Evolutionary conservation across 2,888 invertebrate genomes (phyloP), one percentile per base, ranked within the genome.

Genomic region (Heliconius cydno): DNA sequence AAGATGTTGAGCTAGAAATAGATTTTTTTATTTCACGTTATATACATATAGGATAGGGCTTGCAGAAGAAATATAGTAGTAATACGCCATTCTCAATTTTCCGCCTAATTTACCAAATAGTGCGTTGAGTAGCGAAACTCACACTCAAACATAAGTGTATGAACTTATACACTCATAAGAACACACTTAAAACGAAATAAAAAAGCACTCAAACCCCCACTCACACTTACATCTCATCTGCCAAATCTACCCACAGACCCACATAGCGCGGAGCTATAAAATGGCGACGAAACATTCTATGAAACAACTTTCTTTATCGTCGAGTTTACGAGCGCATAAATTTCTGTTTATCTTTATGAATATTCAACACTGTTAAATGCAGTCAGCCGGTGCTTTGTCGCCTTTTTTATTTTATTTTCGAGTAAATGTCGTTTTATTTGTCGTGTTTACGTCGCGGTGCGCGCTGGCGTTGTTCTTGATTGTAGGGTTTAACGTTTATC

Each of bases 311-410:
- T 90, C 90, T 91, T 90, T 91, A 90, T 91, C 90, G 81, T 82
- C 68, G 86, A 85, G 87, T 92, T 92, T 92, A 92, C 89, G 92
- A 90, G 88, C 86, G 84, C 88, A 91, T 92, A 92, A 92, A 92
- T 93, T 91, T 86, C 13, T 86, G 87, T 92, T 92, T 92, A 92
- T 92, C 91, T 92, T 92, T 91, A 92, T 93, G 92, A 92, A 92
- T 93, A 92, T 93, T 92, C 90, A 91, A 86, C 84, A 85, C 85
- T 83, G 82, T 82, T 83, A 81, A 83, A 80, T 83, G 82, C 84
- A 83, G 82, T 77, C 80, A 77, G 80, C 38, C 80, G 82, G 76
- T 80, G 80, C 80, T 81, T 82, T 78, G 82, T 78, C 71, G 76
- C 80, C 77, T 78, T 81, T 70, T 41, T 22, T 41, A 66, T 66